Conservation (phyloP, 2,797 vertebrate species). For the Sebastes nivosus region DNA sequence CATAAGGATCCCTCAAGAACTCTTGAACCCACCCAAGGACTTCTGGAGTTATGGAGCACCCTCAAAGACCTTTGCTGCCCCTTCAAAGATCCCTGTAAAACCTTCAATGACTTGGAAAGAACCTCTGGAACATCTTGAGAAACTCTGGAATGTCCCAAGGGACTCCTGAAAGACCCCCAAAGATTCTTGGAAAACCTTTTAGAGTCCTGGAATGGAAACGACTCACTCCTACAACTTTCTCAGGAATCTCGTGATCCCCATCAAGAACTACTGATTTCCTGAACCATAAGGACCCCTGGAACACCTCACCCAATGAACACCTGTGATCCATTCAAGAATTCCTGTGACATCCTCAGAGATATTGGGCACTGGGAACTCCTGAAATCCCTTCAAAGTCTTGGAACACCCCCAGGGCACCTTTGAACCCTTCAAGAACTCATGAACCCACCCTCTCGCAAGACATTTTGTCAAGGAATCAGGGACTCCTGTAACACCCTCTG, state of each 20-base stretch:
- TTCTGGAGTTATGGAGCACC: too few relatives aligned
- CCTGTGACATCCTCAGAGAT: too few relatives aligned
- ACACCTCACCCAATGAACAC: background rate
- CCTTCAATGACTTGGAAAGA: too few relatives aligned
- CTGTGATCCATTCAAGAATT: background rate
- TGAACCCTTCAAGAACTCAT: too few relatives aligned
- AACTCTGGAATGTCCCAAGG: background rate
- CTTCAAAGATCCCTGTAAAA: too few relatives aligned
- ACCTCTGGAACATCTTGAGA: background rate
- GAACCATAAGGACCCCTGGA: background rate
- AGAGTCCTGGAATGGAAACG: background rate
- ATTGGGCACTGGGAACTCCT: too few relatives aligned
- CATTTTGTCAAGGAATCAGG: too few relatives aligned
- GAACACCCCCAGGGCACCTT: too few relatives aligned
- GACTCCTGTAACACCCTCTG: accelerated
- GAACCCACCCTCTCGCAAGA: too few relatives aligned
- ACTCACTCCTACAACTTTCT: background rate
- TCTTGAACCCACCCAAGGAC: background rate
- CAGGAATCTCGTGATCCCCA: background rate
- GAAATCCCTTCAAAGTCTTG: too few relatives aligned
- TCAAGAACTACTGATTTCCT: background rate
- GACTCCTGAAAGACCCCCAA: background rate
- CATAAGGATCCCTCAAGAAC: background rate
- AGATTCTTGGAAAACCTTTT: background rate
- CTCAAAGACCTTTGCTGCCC: too few relatives aligned